Evolutionary conservation across 1,140 invertebrate genomes (phyloP), one percentile per base, ranked within the genome.

Genomic region (Drosophila punjabiensis): DNA sequence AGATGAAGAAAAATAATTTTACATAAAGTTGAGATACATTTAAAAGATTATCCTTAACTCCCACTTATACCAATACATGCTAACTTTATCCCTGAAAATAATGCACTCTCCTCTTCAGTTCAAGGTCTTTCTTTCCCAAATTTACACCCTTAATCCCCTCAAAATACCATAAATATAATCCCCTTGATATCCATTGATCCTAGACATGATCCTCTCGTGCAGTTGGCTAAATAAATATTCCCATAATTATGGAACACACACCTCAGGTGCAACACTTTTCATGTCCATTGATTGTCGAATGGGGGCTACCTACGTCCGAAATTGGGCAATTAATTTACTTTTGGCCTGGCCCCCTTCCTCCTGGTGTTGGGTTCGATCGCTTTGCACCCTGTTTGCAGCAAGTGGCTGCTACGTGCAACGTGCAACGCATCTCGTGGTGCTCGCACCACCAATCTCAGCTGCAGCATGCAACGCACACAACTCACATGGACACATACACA

Each of bases 271-370:
- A 71, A 64, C 76, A 87, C 63, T 88, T 80, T 73, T 77, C 64
- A 61, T 85, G 63, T 77, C 73, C 39, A 62, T 70, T 50, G 68
- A 73, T 33, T 62, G 75, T 78, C 65, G 65, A 62, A 61, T 41
- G 67, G 45, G 64, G 50, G 50, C 62, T 71, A 88, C 77, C 84
- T 79, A 84, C 81, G 65, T 83, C 79, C 73, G 66, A 88, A 77
- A 75, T 75, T 75, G 82, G 78, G 78, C 85, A 88, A 88, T 88
- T 88, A 88, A 88, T 88, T 88, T 76, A 68, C 67, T 65, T 79
- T 83, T 68, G 20, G 55, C 14, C 75, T 78, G 20, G 55, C 70
- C 52, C 52, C 62, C 55, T 28, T 37, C 56, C 45, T 28, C 7
- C 28, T 32, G 65, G 74, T 37, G 59, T 82, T 83, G 81, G 70